Conservation (phyloP, 2,113 vertebrate genomes). For the Dunckerocampus dactyliophorus region DNA sequence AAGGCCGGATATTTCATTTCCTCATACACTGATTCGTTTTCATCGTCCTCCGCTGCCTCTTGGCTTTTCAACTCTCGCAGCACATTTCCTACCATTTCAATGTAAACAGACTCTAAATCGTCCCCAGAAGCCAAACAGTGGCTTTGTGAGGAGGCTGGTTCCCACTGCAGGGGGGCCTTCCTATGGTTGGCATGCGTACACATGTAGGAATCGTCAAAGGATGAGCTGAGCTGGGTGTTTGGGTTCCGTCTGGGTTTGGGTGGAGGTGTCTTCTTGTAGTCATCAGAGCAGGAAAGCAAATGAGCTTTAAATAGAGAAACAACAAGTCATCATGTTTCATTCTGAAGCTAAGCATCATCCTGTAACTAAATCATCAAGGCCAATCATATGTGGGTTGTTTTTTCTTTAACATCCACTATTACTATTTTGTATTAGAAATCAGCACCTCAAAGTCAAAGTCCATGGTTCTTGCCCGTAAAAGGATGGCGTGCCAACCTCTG, state of each 20-base stretch:
- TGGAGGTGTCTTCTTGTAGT: slow-evolving; percentile 91
- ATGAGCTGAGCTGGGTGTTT: slow-evolving; percentile 94
- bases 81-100: slow-evolving; percentile 97
- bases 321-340: no score
- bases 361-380: no score
- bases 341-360: no score
- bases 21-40: slow-evolving; percentile 91
- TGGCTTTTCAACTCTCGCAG: slow-evolving; percentile 79
- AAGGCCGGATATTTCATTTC: slow-evolving; percentile 94
- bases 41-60: slow-evolving; percentile 78
- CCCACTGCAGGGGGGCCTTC: slow-evolving; percentile 75
- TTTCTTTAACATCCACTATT: no score
- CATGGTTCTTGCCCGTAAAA: no score
- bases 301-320: background rate
- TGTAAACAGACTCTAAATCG: slow-evolving; percentile 93
- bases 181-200: slow-evolving; percentile 72
- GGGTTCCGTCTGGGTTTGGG: slow-evolving; percentile 95
- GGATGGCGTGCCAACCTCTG: no score
- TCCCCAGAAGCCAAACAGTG: slow-evolving; percentile 75
- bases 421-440: no score
- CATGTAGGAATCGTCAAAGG: slow-evolving; percentile 90
- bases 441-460: no score
- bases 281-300: slow-evolving; percentile 82
- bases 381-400: no score
- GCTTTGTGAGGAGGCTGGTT: slow-evolving; percentile 77